A percentile compares a stretch with the other conserved stretches of the same genome.
Conservation (phyloP, 2,113 vertebrate genomes). For the Tragulus kanchil region DNA sequence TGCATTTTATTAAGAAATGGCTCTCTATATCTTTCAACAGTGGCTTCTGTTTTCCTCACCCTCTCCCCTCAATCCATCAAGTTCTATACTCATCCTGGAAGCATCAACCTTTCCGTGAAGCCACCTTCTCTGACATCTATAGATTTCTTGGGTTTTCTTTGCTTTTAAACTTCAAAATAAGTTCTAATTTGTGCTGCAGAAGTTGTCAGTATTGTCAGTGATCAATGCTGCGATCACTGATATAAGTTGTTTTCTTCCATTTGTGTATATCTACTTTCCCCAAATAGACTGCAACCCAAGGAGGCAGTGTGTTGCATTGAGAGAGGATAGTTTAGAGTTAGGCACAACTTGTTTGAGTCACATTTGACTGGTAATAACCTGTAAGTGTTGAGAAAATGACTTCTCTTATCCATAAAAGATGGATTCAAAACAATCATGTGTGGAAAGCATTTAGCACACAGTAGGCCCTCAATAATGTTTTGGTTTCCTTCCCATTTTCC, state of each 20-base stretch:
- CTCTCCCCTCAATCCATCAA: background rate
- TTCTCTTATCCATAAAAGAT: background rate
- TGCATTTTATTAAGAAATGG: background rate
- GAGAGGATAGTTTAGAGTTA: background rate
- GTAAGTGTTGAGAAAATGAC: conserved; percentile 28
- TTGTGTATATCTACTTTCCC: background rate
- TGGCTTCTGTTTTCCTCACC: background rate
- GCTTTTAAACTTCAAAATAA: background rate
- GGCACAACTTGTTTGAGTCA: background rate
- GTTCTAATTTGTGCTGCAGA: background rate
- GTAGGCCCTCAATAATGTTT: background rate
- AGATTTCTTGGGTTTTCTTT: conserved; percentile 13
- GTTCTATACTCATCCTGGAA: background rate
- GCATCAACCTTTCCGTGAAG: background rate
- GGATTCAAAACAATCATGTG: background rate
- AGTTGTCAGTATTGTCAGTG: background rate
- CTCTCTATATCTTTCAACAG: background rate
- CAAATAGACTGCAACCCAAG: background rate
- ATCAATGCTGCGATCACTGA: background rate
- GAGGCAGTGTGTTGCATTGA: background rate
- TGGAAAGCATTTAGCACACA: background rate
- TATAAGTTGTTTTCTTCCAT: background rate
- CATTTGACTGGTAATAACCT: background rate
- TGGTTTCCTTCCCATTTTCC: background rate
- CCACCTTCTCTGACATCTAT: background rate